Evolutionary conservation across 2,113 vertebrate genomes (phyloP).

Genomic region (Meriones unguiculatus): DNA sequence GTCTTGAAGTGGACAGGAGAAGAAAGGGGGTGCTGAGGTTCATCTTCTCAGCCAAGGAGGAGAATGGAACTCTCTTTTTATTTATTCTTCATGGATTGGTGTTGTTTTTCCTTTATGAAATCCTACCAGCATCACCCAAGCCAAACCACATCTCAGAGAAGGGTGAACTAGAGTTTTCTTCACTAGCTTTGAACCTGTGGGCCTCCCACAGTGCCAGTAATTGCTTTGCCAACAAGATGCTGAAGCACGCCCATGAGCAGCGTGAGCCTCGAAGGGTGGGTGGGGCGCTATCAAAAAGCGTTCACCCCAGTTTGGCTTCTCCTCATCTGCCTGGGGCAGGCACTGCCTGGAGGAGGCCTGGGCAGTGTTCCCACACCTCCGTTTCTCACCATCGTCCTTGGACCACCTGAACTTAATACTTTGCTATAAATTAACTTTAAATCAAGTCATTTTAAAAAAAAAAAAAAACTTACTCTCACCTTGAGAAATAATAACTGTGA

Average conservation of each 20-base stretch:
- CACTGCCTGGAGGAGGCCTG: slow-evolving; percentile 36
- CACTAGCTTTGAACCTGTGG: slow-evolving; percentile 87
- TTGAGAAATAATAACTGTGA: slow-evolving; percentile 16
- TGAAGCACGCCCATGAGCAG: slow-evolving; percentile 84
- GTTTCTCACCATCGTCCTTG: neutral
- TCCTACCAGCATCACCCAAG: slow-evolving; percentile 10
- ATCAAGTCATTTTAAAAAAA: slow-evolving; percentile 12
- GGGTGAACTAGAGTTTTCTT: slow-evolving; percentile 83
- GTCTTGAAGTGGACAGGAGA: neutral
- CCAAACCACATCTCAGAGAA: slow-evolving; percentile 81
- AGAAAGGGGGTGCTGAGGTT: neutral
- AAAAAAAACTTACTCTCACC: slow-evolving; percentile 34
- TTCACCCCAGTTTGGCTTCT: slow-evolving; percentile 70
- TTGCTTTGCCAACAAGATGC: slow-evolving; percentile 86
- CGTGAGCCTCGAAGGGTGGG: slow-evolving; percentile 81
- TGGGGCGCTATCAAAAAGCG: slow-evolving; percentile 83
- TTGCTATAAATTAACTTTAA: slow-evolving; percentile 47
- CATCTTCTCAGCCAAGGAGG: slow-evolving; percentile 64
- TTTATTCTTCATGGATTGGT: neutral
- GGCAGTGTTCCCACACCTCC: accelerated
- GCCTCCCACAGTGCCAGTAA: slow-evolving; percentile 88
- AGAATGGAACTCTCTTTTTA: neutral
- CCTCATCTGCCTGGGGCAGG: slow-evolving; percentile 73
- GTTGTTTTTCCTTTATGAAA: slow-evolving; percentile 9
- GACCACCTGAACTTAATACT: neutral